Base-by-base conservation (phyloP, 2,888 invertebrate species). In the Cheilosia soror region DNA sequence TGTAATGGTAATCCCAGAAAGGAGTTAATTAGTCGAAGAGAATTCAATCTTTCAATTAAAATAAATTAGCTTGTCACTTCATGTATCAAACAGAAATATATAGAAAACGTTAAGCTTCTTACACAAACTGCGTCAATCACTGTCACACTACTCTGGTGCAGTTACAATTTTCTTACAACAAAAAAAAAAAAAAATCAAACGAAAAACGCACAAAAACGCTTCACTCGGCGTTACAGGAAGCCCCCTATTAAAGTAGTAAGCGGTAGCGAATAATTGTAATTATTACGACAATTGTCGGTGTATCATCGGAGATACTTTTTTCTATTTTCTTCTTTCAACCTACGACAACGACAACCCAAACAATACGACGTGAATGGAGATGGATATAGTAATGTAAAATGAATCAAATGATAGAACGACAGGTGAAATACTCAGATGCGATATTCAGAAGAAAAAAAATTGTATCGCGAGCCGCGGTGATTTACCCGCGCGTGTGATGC, bases 241-340 rank as follows among this genome's bases (percentile, higher is more conserved):
- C 62, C 51, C 15, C 73, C 73, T 51, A 78, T 83, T 83, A 68
- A 20, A 66, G 15, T 47, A 42, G 62, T 63, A 83, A 83, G 68
- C 66, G 49, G 72, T 55, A 73, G 66, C 73, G 73, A 68, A 60
- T 78, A 83, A 73, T 78, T 83, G 68, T 60, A 78, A 73, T 78
- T 65, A 81, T 77, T 78, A 83, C 49, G 71, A 68, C 78, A 73
- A 83, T 72, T 69, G 65, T 66, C 47, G 73, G 55, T 69, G 73
- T 77, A 68, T 76, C 76, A 58, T 58, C 57, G 69, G 25, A 72
- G 65, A 76, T 62, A 63, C 62, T 57, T 72, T 72, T 77, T 31
- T 63, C 44, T 82, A 5, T 63, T 58, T n/a, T 76, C 65, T 76
- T 75, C 49, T 49, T 42, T 27, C 27, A 58, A 65, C 25, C 58